Evolutionary conservation across 2,113 vertebrate genomes (phyloP).

Genomic region (Calyptommatus sinebrachiatus): DNA sequence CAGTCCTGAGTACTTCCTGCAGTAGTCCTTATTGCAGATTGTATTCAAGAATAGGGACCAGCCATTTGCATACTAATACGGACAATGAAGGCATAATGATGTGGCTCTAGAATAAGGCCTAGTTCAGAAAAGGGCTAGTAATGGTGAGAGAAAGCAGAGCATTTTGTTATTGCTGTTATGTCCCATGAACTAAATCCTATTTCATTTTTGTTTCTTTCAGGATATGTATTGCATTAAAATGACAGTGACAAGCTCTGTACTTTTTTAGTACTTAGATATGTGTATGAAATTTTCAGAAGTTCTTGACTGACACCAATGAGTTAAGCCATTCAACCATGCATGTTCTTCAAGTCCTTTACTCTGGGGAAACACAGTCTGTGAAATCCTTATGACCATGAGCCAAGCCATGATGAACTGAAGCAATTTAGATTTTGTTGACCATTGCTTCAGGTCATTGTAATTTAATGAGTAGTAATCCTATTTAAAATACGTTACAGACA

Average conservation of each 20-base stretch:
- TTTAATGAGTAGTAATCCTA: conserved; percentile 72
- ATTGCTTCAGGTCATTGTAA: conserved; percentile 68
- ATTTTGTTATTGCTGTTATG: not conserved
- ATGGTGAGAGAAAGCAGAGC: not conserved
- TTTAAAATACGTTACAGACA: conserved; percentile 71
- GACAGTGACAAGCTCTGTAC: conserved; percentile 14
- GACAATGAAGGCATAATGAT: no score
- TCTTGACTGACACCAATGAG: conserved; percentile 43
- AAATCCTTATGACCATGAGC: conserved; percentile 56
- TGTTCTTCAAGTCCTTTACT: conserved; percentile 49
- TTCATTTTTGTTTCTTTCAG: conserved; percentile 28
- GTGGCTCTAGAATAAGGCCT: no score
- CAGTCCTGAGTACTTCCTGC: no score
- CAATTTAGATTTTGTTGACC: conserved; percentile 69
- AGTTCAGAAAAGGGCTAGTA: not conserved
- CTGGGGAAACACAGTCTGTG: conserved; percentile 28
- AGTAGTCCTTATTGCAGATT: no score
- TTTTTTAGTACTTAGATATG: conserved; percentile 41
- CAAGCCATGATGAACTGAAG: conserved; percentile 64
- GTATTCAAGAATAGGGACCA: no score
- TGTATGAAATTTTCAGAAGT: conserved; percentile 40
- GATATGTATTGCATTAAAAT: conserved; percentile 35
- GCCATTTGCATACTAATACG: no score
- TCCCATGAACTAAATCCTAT: conserved; percentile 1
- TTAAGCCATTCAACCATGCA: conserved; percentile 46